Evolutionary conservation across 2,113 vertebrate species (phyloP).

Genomic region (Oncorhynchus masou): DNA sequence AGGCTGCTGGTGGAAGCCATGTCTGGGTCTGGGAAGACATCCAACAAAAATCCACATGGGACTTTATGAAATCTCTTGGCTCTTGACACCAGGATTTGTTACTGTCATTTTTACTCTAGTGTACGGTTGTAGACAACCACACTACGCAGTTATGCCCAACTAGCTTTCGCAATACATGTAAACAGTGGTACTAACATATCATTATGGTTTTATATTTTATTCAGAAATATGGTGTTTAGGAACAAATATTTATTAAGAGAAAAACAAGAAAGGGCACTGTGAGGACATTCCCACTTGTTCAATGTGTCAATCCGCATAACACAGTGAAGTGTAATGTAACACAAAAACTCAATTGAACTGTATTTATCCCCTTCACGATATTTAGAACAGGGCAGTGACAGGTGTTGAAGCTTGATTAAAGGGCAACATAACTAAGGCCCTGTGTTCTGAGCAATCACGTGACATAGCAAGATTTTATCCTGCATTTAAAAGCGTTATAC

Average conservation of each 20-base stretch:
- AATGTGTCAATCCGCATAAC: neutral
- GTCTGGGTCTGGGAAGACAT: constrained; percentile 47
- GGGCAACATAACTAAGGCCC: neutral
- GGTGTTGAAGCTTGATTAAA: constrained; percentile 11
- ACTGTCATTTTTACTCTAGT: constrained; percentile 15
- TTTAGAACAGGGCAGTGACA: neutral
- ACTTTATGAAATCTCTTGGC: constrained; percentile 28
- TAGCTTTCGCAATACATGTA: neutral
- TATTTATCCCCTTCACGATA: neutral
- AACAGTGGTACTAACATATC: constrained; percentile 37
- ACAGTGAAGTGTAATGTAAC: neutral
- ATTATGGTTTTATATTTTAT: constrained; percentile 39
- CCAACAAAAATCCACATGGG: constrained; percentile 43
- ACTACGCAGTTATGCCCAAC: neutral
- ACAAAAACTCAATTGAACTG: neutral
- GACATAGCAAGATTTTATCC: no score
- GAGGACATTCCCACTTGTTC: neutral
- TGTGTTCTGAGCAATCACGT: no score
- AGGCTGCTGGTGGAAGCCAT: constrained; percentile 52
- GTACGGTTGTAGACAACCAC: constrained; percentile 1
- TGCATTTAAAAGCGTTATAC: no score
- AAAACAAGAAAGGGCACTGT: neutral
- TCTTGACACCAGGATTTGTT: neutral
- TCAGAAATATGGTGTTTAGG: neutral
- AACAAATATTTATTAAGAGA: neutral